Evolutionary conservation across 2,888 invertebrate genomes (phyloP).

Genomic region (Opisthograptis luteolata): DNA sequence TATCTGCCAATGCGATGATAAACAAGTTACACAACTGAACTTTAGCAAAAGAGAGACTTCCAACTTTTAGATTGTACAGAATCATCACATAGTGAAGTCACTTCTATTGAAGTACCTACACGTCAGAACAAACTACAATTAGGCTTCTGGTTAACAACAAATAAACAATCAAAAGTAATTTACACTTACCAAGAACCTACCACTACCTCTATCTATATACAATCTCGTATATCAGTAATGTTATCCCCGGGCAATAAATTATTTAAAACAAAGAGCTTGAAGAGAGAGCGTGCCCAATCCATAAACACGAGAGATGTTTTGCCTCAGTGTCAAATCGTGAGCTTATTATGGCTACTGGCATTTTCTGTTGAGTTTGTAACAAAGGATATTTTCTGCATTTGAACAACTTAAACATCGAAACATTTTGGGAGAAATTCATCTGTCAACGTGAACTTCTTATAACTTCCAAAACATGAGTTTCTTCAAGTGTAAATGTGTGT

Average conservation of each 20-base stretch:
- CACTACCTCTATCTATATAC: conserved; percentile 10
- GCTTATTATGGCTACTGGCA: conserved; percentile 49
- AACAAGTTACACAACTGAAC: no score
- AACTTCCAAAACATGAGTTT: no score
- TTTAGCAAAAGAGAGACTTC: no score
- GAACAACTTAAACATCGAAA: background rate
- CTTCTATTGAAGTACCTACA: no score
- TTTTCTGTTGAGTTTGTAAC: conserved; percentile 2
- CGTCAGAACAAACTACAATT: no score
- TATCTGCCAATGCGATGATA: no score
- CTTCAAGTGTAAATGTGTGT: no score
- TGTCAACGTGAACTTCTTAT: no score
- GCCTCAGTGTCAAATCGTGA: conserved; percentile 51
- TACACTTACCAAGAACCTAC: conserved; percentile 2
- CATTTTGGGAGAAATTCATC: no score
- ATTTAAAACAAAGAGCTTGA: conserved; percentile 48
- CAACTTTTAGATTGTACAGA: no score
- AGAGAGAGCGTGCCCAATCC: conserved; percentile 47
- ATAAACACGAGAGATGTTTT: conserved; percentile 53
- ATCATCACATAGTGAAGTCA: no score
- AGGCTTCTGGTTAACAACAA: background rate
- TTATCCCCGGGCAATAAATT: conserved; percentile 42
- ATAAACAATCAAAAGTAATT: background rate
- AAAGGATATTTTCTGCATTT: conserved; percentile 4
- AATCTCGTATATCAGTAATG: conserved; percentile 36